Base-by-base conservation (phyloP, 2,797 vertebrate species). In the Protosalanx chinensis region DNA sequence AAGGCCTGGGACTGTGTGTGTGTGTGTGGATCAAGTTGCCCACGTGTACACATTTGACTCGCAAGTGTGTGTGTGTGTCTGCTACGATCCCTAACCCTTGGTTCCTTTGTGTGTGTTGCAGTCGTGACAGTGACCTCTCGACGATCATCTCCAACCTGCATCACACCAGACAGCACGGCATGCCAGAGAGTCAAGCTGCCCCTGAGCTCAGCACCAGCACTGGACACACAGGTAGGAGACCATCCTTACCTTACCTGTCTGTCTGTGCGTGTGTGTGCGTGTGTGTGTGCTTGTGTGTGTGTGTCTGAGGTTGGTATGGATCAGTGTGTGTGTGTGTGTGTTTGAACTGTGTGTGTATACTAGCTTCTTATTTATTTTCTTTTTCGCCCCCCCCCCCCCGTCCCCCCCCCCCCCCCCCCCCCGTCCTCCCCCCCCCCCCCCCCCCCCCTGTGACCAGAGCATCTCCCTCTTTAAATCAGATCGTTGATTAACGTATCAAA, bases 61-160 rank as follows among this genome's bases (percentile, higher is more conserved):
- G 23, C 23, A 60, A 23, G 23, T 18, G 46, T 56, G 65, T 56
- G 27, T 56, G 65, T 18, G 65, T 53, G 74, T 81, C 4, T 29
- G 85, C 77, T 51, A 7, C 57, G 27, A 46, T 29, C 56, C 23
- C 67, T 49, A 29, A 67, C 64, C 41, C 41, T 74, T 56, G 58
- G 58, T 79, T 51, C 77, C 59, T 77, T 68, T 78, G 61, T 61
- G 73, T 84, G 76, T 80, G 64, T 91, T 81, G 23, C 92, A 99
- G 97, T 93, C 96, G 95, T 75, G 96, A 98, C 91, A 93, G 91
- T 86, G 94, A 95, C 86, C 95, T 98, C 51, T 95, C 96, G 81
- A 93, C 94, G 84, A 96, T 99, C 93, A 94, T 98, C 91, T 96
- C 96, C 91, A 98, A 91, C 83, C 92, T 98, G 84, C 97, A 96